phyloP scores from a whole-genome alignment of 2,113 vertebrate species.

The Xiphophorus hellerii region DNA sequence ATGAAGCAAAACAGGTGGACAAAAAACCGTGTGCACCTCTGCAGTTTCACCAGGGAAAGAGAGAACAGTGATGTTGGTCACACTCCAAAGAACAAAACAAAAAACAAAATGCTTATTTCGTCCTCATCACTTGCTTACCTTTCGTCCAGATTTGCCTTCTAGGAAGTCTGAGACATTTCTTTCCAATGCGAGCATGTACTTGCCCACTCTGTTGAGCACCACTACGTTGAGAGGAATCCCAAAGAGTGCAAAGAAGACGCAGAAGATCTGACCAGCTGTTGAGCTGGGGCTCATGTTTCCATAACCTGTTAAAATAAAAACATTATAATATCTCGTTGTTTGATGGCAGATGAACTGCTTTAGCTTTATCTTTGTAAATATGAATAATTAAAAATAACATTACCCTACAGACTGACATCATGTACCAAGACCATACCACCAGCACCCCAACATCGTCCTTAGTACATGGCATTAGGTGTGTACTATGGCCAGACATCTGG shows the following conservation, averaged over 20 bases:
- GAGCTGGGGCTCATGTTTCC: slow-evolving; percentile 88
- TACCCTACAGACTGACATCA: neutral
- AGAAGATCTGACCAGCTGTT: slow-evolving; percentile 84
- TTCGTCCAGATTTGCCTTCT: slow-evolving; percentile 53
- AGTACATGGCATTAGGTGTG: neutral
- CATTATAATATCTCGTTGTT: neutral
- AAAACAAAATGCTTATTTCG: no score
- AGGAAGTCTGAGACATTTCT: slow-evolving; percentile 71
- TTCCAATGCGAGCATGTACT: slow-evolving; percentile 84
- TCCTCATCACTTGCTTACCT: slow-evolving; percentile 53
- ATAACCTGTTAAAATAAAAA: slow-evolving; percentile 81
- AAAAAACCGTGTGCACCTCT: slow-evolving; percentile 78
- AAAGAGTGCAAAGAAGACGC: slow-evolving; percentile 88
- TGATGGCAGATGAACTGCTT: neutral
- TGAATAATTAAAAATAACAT: neutral
- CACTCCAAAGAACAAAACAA: neutral
- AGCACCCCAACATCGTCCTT: no score
- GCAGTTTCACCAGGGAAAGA: neutral
- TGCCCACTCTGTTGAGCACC: slow-evolving; percentile 88
- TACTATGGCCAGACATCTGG: no score
- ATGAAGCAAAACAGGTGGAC: slow-evolving; percentile 82
- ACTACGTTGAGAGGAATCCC: slow-evolving; percentile 91
- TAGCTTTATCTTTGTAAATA: neutral
- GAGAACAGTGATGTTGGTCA: neutral
- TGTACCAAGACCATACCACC: neutral